These are phyloP conservation scores for Brachirus orientalis DNA, from an alignment of 2,113 vertebrate genomes.

Conservation along the genomic window DNA sequence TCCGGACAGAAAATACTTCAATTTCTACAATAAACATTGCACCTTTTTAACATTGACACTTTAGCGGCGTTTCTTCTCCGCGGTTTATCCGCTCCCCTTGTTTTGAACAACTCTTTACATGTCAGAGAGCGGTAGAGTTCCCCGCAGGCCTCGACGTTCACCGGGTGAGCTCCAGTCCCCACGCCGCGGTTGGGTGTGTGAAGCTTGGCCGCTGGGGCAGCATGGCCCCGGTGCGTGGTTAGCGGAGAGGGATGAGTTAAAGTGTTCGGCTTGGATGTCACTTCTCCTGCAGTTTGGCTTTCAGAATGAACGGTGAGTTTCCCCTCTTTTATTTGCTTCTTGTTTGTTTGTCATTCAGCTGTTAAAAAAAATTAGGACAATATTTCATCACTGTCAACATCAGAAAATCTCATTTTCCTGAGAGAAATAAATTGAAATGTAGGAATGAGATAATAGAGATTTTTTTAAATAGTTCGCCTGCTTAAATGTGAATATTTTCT, in stretches of 20 bases:
- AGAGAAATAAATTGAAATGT: too few species aligned
- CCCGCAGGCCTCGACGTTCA: slow-evolving; percentile 64
- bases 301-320: slow-evolving; percentile 88
- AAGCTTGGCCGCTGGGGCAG: slow-evolving; percentile 45
- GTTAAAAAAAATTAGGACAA: too few species aligned
- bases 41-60: background rate
- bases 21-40: background rate
- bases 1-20: slow-evolving; percentile 3
- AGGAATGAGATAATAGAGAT: too few species aligned
- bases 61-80: background rate
- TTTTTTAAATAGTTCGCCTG: too few species aligned
- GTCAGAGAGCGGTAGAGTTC: slow-evolving; percentile 29
- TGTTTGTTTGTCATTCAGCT: too few species aligned
- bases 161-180: slow-evolving; percentile 47
- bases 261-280: slow-evolving; percentile 26
- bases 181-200: slow-evolving; percentile 50
- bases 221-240: slow-evolving; percentile 43
- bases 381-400: too few species aligned
- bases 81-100: background rate
- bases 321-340: too few species aligned
- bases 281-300: slow-evolving; percentile 42
- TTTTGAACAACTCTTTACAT: slow-evolving; percentile 9
- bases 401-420: too few species aligned
- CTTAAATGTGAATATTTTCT: too few species aligned
- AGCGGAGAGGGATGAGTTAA: slow-evolving; percentile 17